Evolutionary conservation across 2,797 vertebrate genomes (phyloP), one percentile per base, ranked within the genome.

Genomic region (Adrianichthys oophorus): DNA sequence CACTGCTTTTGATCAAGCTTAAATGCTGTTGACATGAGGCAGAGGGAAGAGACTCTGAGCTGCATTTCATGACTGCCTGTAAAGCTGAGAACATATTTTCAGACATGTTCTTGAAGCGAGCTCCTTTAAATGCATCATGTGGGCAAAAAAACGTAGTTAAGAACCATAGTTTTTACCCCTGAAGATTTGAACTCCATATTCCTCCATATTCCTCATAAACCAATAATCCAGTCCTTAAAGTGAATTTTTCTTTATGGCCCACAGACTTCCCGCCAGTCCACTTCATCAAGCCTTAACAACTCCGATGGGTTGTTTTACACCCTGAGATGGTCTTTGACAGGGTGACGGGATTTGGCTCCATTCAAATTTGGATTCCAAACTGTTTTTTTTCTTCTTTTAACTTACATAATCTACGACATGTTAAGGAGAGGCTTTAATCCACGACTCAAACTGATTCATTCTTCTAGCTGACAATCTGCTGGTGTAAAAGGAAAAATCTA

Each of bases 141-240:
- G 26, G 42, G 52, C 50, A 23, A 59, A 58, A 19, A 23, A 40
- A 18, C 24, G 1, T 26, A 17, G 41, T 16, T 66, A 59, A 57
- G 26, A 69, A 45, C 41, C 48, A 21, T 56, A 62, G 60, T 60
- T 72, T 40, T 78, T 49, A 72, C 72, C 70, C 70, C 62, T 13
- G 46, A 52, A 79, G 74, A 48, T 78, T 67, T 65, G 61, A 86
- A 65, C 68, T 65, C 66, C 26, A 62, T 70, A 62, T 69, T 72
- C 45, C 48, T 56, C 59, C 26, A 26, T 26, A 29, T 29, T 6
- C 26, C 26, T 29, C 26, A 29, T 53, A 69, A 87, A 89, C 90
- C 89, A 89, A 88, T 90, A 87, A 46, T 45, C 40, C 70, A 70
- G 76, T 83, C 70, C 70, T 65, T 72, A 85, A 77, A 84, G 77